Percentiles rank a stretch among this genome's conserved stretches.
phyloP scores from a whole-genome alignment of 2,797 vertebrate genomes.

The Prunella strophiata region DNA sequence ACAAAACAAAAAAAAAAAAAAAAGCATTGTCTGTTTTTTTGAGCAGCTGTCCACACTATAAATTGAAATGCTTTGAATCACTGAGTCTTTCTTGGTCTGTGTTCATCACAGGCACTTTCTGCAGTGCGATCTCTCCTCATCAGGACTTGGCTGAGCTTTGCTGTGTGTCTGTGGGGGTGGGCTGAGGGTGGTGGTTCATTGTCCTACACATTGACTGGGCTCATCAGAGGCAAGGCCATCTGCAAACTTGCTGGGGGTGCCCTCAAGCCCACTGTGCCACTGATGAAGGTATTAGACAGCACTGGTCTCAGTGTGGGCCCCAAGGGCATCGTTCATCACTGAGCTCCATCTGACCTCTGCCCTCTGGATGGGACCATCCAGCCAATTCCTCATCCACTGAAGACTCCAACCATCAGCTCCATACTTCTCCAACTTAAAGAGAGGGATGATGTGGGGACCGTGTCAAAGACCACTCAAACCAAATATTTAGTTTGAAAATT shows the following conservation, averaged over 20 bases:
- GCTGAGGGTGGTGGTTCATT: fast-evolving
- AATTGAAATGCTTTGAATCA: neutral
- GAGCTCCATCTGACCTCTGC: neutral
- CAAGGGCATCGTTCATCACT: fast-evolving
- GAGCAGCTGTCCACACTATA: neutral
- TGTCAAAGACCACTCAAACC: neutral
- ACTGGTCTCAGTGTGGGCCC: too few relatives aligned
- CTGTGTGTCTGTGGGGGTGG: neutral
- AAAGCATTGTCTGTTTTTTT: neutral
- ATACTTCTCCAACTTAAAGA: neutral
- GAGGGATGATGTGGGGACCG: fast-evolving
- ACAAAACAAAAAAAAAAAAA: fast-evolving
- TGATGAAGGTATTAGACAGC: neutral
- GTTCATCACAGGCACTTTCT: neutral
- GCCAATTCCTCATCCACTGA: neutral
- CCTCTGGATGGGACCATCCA: neutral
- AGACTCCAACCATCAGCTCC: neutral
- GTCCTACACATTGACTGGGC: fast-evolving
- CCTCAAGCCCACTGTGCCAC: neutral
- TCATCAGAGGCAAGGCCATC: neutral
- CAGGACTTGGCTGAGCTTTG: neutral
- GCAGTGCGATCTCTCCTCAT: neutral
- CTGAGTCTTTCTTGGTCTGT: neutral
- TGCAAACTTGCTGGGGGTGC: neutral
- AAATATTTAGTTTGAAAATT: neutral